Base-by-base conservation (phyloP, 2,797 vertebrate genomes). In the Macropodus opercularis region DNA sequence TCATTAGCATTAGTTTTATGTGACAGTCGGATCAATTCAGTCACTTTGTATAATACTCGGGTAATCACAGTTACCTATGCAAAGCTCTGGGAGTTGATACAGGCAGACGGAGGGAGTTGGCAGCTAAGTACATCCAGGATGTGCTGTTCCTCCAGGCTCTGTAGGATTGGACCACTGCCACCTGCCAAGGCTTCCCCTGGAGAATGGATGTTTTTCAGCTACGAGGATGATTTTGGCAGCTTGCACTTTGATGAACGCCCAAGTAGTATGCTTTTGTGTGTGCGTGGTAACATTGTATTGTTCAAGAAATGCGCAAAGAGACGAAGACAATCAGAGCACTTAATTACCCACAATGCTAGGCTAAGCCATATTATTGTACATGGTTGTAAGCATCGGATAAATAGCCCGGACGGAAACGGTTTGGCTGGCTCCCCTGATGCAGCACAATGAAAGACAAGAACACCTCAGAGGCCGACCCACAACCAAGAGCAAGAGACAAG, bases 271-370 rank as follows among this genome's bases (percentile, higher is more conserved):
- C 34, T 72, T 75, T 83, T 70, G 69, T 68, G 57, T 7, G 3
- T 7, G 58, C 17, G n/a, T n/a, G 0, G 51, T 21, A 42, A 69
- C 39, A 13, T 54, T 71, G 63, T 19, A 72, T 79, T 85, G 77
- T 81, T 81, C 26, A 36, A 48, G 48, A 58, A 67, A 78, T 4
- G 39, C 8, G 61, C 77, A 78, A 73, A 34, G 35, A 84, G 22
- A 61, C 69, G 78, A 79, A 83, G 70, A 81, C 78, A 83, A 86
- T 72, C 63, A 43, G 79, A 84, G 64, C 63, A 72, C 85, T 85
- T 82, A 75, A 89, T 88, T 87, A 84, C 50, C 67, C 57, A n/a
- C 56, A 42, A 70, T 72, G 69, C 66, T 31, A 67, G 58, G 66
- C 79, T 84, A 72, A 73, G 80, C 59, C 32, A 49, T 68, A 50